Evolutionary conservation across 2,113 vertebrate species (phyloP).

Genomic region (Ophthalmolycus amberensis): DNA sequence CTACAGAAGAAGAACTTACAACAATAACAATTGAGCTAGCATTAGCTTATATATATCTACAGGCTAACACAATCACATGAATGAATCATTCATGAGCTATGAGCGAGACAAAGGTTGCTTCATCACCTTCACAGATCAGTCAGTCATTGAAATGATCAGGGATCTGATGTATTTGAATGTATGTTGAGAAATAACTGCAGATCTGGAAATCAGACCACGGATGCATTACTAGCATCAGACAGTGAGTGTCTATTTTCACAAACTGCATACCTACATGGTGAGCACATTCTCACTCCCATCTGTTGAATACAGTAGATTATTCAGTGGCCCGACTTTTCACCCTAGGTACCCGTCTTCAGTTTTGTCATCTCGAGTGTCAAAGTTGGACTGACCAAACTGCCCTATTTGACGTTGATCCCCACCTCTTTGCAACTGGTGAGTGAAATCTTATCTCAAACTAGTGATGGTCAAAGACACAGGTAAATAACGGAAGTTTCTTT

Average conservation of each 20-base stretch:
- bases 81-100: background rate
- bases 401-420: background rate
- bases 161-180: background rate
- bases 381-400: background rate
- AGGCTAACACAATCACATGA: background rate
- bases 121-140: background rate
- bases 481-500: background rate
- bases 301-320: background rate
- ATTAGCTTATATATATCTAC: background rate
- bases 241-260: background rate
- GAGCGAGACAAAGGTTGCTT: background rate
- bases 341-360: background rate
- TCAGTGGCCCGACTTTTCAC: background rate
- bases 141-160: background rate
- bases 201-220: background rate
- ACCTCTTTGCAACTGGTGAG: background rate
- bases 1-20: background rate
- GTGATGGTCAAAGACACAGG: background rate
- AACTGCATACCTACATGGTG: background rate
- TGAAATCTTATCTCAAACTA: background rate
- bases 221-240: background rate
- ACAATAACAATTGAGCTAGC: background rate
- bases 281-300: background rate
- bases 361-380: background rate
- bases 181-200: background rate